Base-by-base conservation (phyloP, 2,888 invertebrate species). In the Acrocera orbiculus region DNA sequence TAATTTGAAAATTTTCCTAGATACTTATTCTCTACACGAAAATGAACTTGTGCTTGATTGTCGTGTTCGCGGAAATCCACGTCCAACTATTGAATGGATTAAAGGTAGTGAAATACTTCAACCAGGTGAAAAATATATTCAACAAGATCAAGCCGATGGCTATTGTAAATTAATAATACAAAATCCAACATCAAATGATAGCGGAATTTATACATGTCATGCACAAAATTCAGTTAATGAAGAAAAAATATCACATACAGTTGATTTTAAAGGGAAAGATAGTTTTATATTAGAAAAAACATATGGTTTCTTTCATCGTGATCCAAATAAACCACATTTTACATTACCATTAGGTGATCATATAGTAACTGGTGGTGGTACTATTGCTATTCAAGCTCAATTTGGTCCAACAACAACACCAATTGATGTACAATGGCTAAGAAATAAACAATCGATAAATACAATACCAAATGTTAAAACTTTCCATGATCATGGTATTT, bases 331-430 rank as follows among this genome's bases (percentile, higher is more conserved):
- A 40, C 81, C 82, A 2, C 71, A 74, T 47, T 76, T 82, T 46
- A 64, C 73, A 1, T 70, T 67, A 38, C 69, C 75, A 1, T 55
- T 82, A 16, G 70, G 70, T 1, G 80, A 82, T 49, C 73, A 76
- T 48, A 69, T 70, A 34, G 80, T 83, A 1, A 70, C 76, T 4
- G 63, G 66, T 37, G 83, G 83, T 1, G 83, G 83, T 23, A 79
- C 81, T 0, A 74, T 82, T 39, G 83, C 82, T 4, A 67, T 86
- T 14, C 81, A 83, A 53, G 80, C 83, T 1, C 77, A 82, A 55
- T 58, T 58, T 40, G 50, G 52, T 44, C 73, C 81, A 22, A 72
- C 71, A 52, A 78, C 77, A 48, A 63, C 63, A 14, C 72, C 74
- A 10, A 74, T 77, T 7, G 76, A 76, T 44, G 76, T 85, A 0